phyloP scores from a whole-genome alignment of 2,888 invertebrate genomes.

The Oithona nana region DNA sequence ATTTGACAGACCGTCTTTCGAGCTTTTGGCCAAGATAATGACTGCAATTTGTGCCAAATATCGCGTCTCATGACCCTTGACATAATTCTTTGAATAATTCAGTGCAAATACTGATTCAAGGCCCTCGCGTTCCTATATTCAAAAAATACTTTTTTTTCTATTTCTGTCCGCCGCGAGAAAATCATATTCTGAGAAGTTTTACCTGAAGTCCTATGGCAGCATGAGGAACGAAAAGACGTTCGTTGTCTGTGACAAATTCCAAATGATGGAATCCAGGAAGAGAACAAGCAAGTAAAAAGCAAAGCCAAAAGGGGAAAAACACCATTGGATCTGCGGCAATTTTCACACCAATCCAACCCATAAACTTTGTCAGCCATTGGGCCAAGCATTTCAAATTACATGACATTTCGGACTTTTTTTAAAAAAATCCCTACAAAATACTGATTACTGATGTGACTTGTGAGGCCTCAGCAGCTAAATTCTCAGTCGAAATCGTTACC shows the following conservation, averaged over 20 bases:
- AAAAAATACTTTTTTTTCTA: background rate
- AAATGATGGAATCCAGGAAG: background rate
- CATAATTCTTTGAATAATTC: background rate
- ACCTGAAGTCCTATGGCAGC: background rate
- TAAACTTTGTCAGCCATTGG: too few species aligned
- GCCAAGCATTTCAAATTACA: too few species aligned
- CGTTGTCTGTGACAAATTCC: background rate
- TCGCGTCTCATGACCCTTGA: background rate
- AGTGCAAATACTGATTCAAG: background rate
- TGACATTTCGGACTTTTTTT: too few species aligned
- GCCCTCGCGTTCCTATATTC: background rate
- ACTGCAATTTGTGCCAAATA: background rate
- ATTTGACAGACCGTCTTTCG: background rate
- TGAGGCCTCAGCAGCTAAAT: too few species aligned
- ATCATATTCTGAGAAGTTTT: too few species aligned
- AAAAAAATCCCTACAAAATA: too few species aligned
- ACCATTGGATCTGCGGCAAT: background rate
- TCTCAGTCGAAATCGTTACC: too few species aligned
- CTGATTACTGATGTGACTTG: too few species aligned
- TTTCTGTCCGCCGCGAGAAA: too few species aligned
- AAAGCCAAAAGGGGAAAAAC: background rate
- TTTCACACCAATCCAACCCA: too few species aligned
- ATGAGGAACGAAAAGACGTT: background rate
- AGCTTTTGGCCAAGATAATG: background rate
- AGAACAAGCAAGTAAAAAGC: too few species aligned